phyloP scores from a whole-genome alignment of 2,888 invertebrate genomes.

The Diarsia brunnea region DNA sequence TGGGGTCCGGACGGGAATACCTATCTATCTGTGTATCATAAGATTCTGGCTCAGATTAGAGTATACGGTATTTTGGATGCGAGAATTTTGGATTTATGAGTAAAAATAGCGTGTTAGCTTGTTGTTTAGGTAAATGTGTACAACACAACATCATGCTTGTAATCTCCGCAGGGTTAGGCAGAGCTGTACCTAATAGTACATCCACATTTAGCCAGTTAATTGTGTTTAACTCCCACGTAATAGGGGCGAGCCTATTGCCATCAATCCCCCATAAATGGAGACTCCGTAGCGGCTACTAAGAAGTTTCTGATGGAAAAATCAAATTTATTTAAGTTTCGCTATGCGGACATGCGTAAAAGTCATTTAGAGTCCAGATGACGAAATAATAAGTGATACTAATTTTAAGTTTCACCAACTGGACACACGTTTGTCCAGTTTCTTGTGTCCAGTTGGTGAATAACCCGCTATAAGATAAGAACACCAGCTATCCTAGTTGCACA shows the following conservation, averaged over 20 bases:
- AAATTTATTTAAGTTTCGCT: too few species aligned
- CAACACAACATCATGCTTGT: not conserved
- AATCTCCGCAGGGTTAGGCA: not conserved
- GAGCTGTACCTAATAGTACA: not conserved
- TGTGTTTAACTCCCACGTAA: not conserved
- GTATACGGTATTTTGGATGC: conserved; percentile 31
- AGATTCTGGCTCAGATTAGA: conserved; percentile 64
- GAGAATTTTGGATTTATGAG: conserved; percentile 8
- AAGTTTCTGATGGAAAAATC: not conserved
- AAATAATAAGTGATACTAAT: too few species aligned
- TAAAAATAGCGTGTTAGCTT: not conserved
- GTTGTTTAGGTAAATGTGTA: not conserved
- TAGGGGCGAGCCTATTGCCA: not conserved
- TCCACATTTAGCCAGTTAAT: not conserved
- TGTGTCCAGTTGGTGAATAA: too few species aligned
- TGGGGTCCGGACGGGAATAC: conserved; percentile 65
- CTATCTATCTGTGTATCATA: conserved; percentile 51
- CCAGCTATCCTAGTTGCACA: not conserved
- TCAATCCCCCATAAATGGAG: not conserved
- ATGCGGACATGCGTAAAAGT: too few species aligned
- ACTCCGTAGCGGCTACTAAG: not conserved
- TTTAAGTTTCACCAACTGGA: too few species aligned
- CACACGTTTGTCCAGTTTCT: too few species aligned
- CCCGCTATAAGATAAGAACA: too few species aligned
- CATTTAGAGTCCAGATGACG: too few species aligned